Evolutionary conservation across 2,888 invertebrate species (phyloP).

Genomic region (Scelioninae gen. 1): DNA sequence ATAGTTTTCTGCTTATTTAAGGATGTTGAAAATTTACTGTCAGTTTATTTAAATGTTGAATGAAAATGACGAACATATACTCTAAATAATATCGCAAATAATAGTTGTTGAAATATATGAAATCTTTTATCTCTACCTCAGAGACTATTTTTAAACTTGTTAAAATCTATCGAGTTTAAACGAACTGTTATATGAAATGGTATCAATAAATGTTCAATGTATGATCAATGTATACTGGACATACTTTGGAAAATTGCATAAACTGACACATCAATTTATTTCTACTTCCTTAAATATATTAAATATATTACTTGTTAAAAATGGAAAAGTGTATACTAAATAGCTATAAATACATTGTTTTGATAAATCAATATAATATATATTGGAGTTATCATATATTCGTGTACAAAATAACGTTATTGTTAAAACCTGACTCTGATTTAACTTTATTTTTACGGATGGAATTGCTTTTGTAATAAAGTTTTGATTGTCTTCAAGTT

Average conservation of each 20-base stretch:
- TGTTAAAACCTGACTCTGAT: constrained; percentile 42
- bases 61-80: too few relatives aligned
- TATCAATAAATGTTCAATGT: constrained; percentile 18
- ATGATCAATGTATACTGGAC: not conserved
- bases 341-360: constrained; percentile 30
- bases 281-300: constrained; percentile 30
- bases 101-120: too few relatives aligned
- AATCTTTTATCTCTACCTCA: constrained; percentile 36
- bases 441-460: not conserved
- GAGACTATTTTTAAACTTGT: constrained; percentile 44
- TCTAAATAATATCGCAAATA: too few relatives aligned
- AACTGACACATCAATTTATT: constrained; percentile 18
- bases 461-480: constrained; percentile 1
- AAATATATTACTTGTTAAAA: constrained; percentile 44
- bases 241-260: not conserved
- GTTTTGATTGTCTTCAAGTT: not conserved
- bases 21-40: constrained; percentile 14
- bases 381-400: constrained; percentile 11
- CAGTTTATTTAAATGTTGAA: constrained; percentile 26
- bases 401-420: constrained; percentile 32
- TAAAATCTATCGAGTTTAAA: constrained; percentile 29
- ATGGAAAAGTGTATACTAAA: constrained; percentile 19
- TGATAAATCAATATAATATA: constrained; percentile 40
- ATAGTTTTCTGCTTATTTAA: constrained; percentile 37
- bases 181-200: constrained; percentile 7